A percentile compares a stretch with the other conserved stretches of the same genome.
Evolutionary conservation across 2,113 vertebrate species (phyloP).

Genomic region (Mastomys natalensis): DNA sequence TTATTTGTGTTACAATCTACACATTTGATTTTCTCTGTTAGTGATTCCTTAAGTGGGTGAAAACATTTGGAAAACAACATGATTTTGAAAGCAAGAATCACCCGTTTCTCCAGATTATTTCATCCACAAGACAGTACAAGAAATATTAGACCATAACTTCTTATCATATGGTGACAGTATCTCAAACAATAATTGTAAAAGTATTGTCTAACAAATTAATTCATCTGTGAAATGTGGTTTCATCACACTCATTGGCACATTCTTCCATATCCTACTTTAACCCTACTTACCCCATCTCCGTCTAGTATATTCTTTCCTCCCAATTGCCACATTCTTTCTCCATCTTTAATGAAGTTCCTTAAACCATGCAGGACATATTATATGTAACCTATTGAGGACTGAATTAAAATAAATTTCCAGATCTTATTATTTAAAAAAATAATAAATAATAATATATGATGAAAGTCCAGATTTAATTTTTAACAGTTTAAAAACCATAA

Average conservation of each 20-base stretch:
- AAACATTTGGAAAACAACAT: neutral
- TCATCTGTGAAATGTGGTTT: neutral
- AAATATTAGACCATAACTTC: neutral
- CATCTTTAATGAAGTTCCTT: neutral
- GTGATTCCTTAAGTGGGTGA: neutral
- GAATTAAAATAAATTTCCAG: no score
- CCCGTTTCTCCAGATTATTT: neutral
- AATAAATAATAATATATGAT: neutral
- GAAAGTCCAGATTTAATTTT: neutral
- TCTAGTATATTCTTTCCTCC: no score
- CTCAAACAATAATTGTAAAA: neutral
- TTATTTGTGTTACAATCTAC: neutral
- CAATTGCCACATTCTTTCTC: neutral
- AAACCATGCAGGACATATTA: neutral
- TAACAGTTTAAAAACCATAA: neutral
- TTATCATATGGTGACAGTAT: neutral
- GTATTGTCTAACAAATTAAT: neutral
- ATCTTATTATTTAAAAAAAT: no score
- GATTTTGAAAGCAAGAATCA: neutral
- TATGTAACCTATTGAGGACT: neutral
- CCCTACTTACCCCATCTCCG: no score
- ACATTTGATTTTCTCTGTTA: neutral
- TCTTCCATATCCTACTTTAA: no score
- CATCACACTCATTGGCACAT: neutral
- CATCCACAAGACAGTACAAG: neutral